phyloP scores from a whole-genome alignment of 2,797 vertebrate species.

The Rhyacichthys aspro region DNA sequence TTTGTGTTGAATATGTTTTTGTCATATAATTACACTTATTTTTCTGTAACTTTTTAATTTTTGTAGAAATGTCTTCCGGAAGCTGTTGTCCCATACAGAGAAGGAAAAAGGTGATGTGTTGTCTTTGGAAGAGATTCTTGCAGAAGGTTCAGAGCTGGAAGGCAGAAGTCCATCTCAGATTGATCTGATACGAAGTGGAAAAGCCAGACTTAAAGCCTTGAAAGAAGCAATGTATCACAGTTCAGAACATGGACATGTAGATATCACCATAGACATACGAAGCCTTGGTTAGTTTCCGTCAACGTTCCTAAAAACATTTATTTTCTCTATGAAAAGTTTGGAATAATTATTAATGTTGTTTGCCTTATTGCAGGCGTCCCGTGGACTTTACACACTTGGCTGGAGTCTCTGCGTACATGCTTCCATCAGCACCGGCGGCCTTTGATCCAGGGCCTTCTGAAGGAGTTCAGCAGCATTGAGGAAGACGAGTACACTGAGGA shows the following conservation, averaged over 20 bases:
- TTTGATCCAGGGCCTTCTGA: constrained; percentile 93
- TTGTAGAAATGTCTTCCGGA: constrained; percentile 93
- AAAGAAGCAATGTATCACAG: constrained; percentile 99
- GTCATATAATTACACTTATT: not conserved
- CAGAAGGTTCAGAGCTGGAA: constrained; percentile 90
- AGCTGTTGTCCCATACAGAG: constrained; percentile 93
- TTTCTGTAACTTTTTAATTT: constrained; percentile 1
- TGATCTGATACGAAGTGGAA: constrained; percentile 88
- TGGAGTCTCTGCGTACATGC: constrained; percentile 92
- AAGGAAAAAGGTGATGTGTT: constrained; percentile 92
- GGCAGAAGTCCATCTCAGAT: constrained; percentile 85
- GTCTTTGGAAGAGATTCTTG: constrained; percentile 97
- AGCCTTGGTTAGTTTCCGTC: constrained; percentile 87
- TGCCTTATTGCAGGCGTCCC: constrained; percentile 83
- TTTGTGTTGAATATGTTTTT: not conserved
- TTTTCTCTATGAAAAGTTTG: not conserved
- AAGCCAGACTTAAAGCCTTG: constrained; percentile 93
- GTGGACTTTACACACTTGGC: constrained; percentile 95
- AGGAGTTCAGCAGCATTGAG: constrained; percentile 96
- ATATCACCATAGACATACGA: constrained; percentile 96
- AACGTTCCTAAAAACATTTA: not conserved
- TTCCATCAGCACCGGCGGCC: constrained; percentile 94
- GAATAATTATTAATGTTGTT: not conserved
- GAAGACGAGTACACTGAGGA: constrained; percentile 97
- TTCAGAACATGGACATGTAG: constrained; percentile 93